Base-by-base conservation (phyloP, 2,888 invertebrate genomes). In the Taphrorychus bicolor region DNA sequence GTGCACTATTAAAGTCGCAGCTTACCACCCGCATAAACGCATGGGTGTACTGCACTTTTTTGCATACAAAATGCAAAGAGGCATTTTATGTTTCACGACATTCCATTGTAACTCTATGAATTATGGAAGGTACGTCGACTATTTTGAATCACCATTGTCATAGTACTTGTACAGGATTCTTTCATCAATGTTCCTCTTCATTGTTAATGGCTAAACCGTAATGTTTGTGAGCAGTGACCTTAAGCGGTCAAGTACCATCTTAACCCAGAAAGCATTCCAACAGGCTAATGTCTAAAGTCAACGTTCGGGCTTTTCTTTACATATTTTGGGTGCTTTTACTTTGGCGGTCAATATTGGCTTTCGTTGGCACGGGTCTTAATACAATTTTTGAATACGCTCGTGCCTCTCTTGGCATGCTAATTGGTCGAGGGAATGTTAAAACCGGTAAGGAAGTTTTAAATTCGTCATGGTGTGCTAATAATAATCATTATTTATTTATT, bases 401-500 rank as follows among this genome's bases (percentile, higher is more conserved):
- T 49, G 9, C 22, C 19, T n/a, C n/a, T n/a, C n/a, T n/a, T n/a
- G n/a, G n/a, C n/a, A n/a, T n/a, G n/a, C n/a, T n/a, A n/a, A n/a
- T n/a, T n/a, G n/a, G n/a, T n/a, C n/a, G n/a, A n/a, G n/a, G n/a
- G n/a, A n/a, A n/a, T n/a, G n/a, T n/a, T n/a, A n/a, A n/a, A n/a
- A n/a, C n/a, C n/a, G n/a, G n/a, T n/a, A n/a, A n/a, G n/a, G n/a
- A n/a, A n/a, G n/a, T n/a, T n/a, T n/a, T n/a, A n/a, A n/a, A n/a
- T n/a, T n/a, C n/a, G n/a, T n/a, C n/a, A n/a, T n/a, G n/a, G n/a
- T n/a, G n/a, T n/a, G n/a, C n/a, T n/a, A n/a, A 40, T 11, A 32
- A 48, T 32, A 59, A 49, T 51, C 21, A 40, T 42, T 59, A 59
- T 59, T 24, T 49, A 59, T 59, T 49, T n/a, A n/a, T n/a, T n/a